Conservation (phyloP, 2,888 invertebrate genomes). For the Zelleria hepariella region DNA sequence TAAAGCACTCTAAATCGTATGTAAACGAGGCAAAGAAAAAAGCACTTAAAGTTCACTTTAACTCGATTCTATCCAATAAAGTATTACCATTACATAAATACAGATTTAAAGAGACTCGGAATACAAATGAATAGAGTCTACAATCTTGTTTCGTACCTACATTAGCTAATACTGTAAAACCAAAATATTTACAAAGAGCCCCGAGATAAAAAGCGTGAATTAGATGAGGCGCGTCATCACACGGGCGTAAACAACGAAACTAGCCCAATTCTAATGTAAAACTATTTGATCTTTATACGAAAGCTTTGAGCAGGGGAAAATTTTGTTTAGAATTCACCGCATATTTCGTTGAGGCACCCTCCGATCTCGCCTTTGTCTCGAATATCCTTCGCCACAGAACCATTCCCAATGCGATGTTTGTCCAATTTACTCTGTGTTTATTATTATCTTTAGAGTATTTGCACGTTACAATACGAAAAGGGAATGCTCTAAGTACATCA, state of each 20-base stretch:
- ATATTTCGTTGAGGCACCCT: constrained; percentile 21
- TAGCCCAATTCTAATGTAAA: constrained; percentile 42
- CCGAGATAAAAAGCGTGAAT: neutral
- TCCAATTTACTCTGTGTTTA: constrained; percentile 4
- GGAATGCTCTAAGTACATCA: neutral
- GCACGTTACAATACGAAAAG: constrained; percentile 10
- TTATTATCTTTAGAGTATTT: constrained; percentile 12
- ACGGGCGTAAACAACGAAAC: constrained; percentile 26
- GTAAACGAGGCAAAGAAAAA: too few species aligned
- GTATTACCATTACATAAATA: neutral
- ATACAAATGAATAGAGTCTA: neutral
- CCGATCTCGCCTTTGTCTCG: neutral
- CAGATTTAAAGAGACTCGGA: neutral
- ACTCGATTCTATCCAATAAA: neutral
- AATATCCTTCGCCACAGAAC: neutral
- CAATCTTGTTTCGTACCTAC: neutral
- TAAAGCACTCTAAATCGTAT: neutral
- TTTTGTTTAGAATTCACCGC: constrained; percentile 23
- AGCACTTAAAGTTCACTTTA: too few species aligned
- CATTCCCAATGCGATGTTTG: neutral
- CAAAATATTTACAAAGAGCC: neutral
- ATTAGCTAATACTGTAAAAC: neutral
- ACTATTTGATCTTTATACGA: constrained; percentile 53
- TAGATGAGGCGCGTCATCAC: constrained; percentile 29
- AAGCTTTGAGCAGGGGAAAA: constrained; percentile 22